Evolutionary conservation across 2,888 invertebrate genomes (phyloP).

Genomic region (Chloromyia formosa): DNA sequence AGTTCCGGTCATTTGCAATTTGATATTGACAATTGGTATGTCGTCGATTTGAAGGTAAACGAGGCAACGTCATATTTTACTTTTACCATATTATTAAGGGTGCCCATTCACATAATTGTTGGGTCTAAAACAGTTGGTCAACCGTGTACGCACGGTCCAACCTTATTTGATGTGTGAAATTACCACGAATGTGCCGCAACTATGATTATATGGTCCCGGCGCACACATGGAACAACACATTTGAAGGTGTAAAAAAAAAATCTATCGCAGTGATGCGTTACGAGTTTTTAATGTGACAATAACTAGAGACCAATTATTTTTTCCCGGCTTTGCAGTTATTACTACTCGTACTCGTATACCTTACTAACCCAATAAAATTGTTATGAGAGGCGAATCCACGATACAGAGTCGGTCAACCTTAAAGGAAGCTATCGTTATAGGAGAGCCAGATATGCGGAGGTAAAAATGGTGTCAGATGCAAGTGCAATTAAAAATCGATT

Average conservation of each 20-base stretch:
- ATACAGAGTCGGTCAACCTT: too few relatives aligned
- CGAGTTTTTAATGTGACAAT: conserved; percentile 47
- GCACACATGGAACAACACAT: conserved; percentile 20
- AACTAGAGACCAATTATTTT: conserved; percentile 35
- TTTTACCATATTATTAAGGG: conserved; percentile 29
- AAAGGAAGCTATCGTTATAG: too few relatives aligned
- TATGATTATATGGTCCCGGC: conserved; percentile 12
- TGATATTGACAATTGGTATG: conserved; percentile 5
- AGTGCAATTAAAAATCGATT: conserved; percentile 45
- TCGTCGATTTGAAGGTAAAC: background rate
- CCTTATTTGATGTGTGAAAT: conserved; percentile 41
- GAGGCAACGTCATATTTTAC: background rate
- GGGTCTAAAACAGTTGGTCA: conserved; percentile 41
- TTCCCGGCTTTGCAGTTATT: conserved; percentile 4
- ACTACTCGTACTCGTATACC: background rate
- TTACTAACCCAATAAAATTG: conserved; percentile 42
- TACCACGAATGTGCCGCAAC: conserved; percentile 23
- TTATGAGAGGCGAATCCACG: background rate
- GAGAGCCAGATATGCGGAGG: background rate
- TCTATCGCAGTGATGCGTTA: conserved; percentile 32
- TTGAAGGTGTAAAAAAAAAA: conserved; percentile 30
- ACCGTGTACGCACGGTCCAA: conserved; percentile 17
- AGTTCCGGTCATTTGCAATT: conserved; percentile 37
- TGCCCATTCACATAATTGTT: conserved; percentile 33
- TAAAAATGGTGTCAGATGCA: conserved; percentile 43